A percentile compares a stretch with the other conserved stretches of the same genome.
Evolutionary conservation across 2,113 vertebrate genomes (phyloP).

Genomic region (Pachypanchax playfairii): DNA sequence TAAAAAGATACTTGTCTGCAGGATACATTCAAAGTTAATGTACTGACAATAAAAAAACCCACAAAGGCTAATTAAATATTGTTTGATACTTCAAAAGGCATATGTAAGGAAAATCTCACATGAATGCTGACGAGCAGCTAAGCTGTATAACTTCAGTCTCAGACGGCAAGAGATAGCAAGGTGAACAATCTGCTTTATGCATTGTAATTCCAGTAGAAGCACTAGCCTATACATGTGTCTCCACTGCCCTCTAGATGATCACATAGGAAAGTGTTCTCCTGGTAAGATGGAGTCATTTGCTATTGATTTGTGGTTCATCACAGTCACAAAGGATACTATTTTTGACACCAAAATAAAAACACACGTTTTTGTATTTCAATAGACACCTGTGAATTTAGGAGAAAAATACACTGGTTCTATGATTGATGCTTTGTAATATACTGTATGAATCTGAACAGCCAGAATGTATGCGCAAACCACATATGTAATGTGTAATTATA

Average conservation of each 20-base stretch:
- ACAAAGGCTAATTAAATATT: conserved; percentile 37
- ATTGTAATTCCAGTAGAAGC: conserved; percentile 16
- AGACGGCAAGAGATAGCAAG: conserved; percentile 26
- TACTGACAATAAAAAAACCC: conserved; percentile 22
- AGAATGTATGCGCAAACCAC: conserved; percentile 8
- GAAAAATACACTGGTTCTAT: conserved; percentile 1
- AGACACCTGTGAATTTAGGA: conserved; percentile 14
- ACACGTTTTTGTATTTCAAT: not conserved
- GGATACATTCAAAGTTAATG: conserved; percentile 19
- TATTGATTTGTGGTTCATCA: conserved; percentile 17
- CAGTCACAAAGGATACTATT: conserved; percentile 21
- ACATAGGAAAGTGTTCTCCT: conserved; percentile 24
- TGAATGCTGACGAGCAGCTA: conserved; percentile 30
- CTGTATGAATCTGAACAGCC: conserved; percentile 9
- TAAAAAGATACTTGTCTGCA: conserved; percentile 9
- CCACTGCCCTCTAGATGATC: conserved; percentile 70
- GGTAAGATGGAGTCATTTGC: conserved; percentile 28
- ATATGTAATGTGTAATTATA: conserved; percentile 36
- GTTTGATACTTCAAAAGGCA: conserved; percentile 23
- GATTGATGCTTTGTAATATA: too few relatives aligned
- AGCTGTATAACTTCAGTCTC: conserved; percentile 47
- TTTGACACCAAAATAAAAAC: conserved; percentile 10
- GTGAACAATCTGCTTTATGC: conserved; percentile 43
- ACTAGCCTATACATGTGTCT: conserved; percentile 20
- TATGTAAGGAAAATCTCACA: conserved; percentile 15